Conservation (phyloP, 2,888 invertebrate species). For the Anagyrus pseudococci region DNA sequence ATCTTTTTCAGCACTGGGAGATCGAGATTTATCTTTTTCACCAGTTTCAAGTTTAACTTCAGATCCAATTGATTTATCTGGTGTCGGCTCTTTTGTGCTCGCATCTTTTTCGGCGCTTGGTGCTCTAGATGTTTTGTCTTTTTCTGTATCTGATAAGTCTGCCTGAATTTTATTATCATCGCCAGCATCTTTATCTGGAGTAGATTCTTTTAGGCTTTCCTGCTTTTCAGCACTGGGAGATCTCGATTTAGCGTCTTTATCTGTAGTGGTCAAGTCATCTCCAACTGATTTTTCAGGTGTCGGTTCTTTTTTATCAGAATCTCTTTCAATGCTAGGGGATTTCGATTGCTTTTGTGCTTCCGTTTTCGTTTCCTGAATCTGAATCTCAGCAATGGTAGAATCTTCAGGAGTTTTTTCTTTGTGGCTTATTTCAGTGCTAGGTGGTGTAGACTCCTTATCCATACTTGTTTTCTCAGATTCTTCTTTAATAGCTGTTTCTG, state of each 20-base stretch:
- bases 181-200: background rate
- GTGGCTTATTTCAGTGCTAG: slow-evolving; percentile 26
- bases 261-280: background rate
- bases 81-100: slow-evolving; percentile 3
- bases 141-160: background rate
- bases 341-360: slow-evolving; percentile 20
- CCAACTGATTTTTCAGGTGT: background rate
- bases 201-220: background rate
- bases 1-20: slow-evolving; percentile 11
- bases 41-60: slow-evolving; percentile 11
- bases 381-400: background rate
- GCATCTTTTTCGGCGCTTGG: slow-evolving; percentile 32
- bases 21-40: slow-evolving; percentile 26
- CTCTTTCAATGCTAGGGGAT: slow-evolving; percentile 22
- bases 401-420: slow-evolving; percentile 16
- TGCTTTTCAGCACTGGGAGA: slow-evolving; percentile 26
- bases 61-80: background rate
- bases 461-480: background rate
- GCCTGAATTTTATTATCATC: background rate
- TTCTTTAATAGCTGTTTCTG: slow-evolving; percentile 1
- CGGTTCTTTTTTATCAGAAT: background rate
- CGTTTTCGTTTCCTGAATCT: slow-evolving; percentile 7
- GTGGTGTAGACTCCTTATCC: slow-evolving; percentile 36
- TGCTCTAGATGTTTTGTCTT: background rate
- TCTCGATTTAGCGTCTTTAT: slow-evolving; percentile 16